Conservation (phyloP, 1,140 invertebrate genomes). For the Homarus americanus region DNA sequence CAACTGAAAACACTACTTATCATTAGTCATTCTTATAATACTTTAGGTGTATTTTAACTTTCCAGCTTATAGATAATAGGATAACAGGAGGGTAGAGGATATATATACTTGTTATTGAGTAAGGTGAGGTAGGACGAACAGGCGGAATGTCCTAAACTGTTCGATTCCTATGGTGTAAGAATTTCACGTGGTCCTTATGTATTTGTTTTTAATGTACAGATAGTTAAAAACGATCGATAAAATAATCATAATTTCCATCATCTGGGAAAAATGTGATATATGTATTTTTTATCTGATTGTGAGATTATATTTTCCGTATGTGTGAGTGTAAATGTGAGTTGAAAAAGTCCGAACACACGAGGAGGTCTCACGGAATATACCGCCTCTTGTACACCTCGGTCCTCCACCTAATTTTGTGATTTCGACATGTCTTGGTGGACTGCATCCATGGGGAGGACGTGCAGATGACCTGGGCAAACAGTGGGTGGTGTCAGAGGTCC, state of each 20-base stretch:
- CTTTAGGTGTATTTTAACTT: not conserved
- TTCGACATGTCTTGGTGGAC: slow-evolving; percentile 25
- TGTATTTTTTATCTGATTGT: not conserved
- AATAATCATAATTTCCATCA: not conserved
- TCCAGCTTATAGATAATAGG: not conserved
- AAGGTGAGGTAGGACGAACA: not conserved
- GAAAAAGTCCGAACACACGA: not conserved
- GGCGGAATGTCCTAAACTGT: slow-evolving; percentile 24
- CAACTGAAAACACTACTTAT: slow-evolving; percentile 25
- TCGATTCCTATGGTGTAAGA: not conserved
- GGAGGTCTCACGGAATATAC: slow-evolving; percentile 8
- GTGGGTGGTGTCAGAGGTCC: slow-evolving; percentile 13
- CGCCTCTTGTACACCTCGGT: not conserved
- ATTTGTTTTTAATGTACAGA: not conserved
- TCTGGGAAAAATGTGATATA: not conserved
- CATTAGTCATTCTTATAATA: not conserved
- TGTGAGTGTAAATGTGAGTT: not conserved
- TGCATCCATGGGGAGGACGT: not conserved
- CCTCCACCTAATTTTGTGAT: slow-evolving; percentile 13
- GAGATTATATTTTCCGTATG: not conserved
- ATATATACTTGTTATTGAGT: not conserved
- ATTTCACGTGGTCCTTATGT: not conserved
- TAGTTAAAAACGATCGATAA: not conserved
- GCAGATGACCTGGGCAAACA: slow-evolving; percentile 18
- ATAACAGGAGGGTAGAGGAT: not conserved